These are phyloP conservation scores for Hippocampus kuda DNA, from an alignment of 2,797 vertebrate genomes.

Conservation along the genomic window DNA sequence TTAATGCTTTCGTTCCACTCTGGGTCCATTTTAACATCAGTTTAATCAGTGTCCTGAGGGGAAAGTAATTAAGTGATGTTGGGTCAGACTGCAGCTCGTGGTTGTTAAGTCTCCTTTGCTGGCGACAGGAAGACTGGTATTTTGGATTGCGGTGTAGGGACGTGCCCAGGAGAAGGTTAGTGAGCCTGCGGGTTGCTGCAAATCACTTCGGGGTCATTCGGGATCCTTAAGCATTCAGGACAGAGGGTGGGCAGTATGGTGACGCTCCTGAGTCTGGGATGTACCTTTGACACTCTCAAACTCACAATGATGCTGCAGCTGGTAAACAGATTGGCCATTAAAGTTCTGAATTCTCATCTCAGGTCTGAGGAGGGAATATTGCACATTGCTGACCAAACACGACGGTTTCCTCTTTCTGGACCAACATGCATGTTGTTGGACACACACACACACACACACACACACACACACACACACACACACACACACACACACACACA, in stretches of 20 bases:
- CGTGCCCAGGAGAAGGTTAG: slow-evolving; percentile 18
- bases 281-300: slow-evolving; percentile 49
- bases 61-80: slow-evolving; percentile 6
- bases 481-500: not conserved
- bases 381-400: slow-evolving; percentile 26
- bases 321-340: slow-evolving; percentile 29
- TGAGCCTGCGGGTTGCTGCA: slow-evolving; percentile 22
- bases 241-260: slow-evolving; percentile 34
- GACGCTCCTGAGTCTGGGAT: slow-evolving; percentile 48
- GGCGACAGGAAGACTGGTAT: slow-evolving; percentile 9
- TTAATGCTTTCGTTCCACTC: not conserved
- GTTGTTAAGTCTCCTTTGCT: slow-evolving; percentile 14
- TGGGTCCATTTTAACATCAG: not conserved
- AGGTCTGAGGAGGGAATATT: slow-evolving; percentile 15
- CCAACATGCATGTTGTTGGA: slow-evolving; percentile 9
- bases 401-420: slow-evolving; percentile 25
- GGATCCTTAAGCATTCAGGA: slow-evolving; percentile 6
- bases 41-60: slow-evolving; percentile 35
- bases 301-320: slow-evolving; percentile 50
- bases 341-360: slow-evolving; percentile 48
- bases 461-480: not conserved
- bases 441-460: not conserved
- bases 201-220: slow-evolving; percentile 5
- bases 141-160: not conserved
- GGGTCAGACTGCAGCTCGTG: slow-evolving; percentile 12